These are phyloP conservation scores for Bubo bubo DNA, from an alignment of 2,113 vertebrate genomes.

Conservation along the genomic window DNA sequence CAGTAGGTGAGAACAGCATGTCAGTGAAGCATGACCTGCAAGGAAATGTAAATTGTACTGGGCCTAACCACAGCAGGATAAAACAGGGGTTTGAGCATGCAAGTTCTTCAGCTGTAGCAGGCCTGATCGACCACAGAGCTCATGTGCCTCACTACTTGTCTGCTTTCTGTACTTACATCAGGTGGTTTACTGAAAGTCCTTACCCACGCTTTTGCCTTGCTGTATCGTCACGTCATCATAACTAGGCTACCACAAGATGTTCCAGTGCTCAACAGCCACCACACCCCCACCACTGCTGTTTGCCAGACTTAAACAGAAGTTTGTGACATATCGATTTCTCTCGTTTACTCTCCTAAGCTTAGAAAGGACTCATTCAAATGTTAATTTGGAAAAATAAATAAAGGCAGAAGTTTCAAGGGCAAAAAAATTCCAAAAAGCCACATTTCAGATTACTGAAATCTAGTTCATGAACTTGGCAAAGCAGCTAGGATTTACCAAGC, in stretches of 20 bases:
- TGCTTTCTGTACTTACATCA: not conserved
- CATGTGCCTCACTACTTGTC: not conserved
- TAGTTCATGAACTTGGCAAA: not conserved
- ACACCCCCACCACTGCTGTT: not conserved
- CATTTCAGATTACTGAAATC: not conserved
- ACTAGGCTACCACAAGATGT: not conserved
- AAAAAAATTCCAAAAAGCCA: conserved; percentile 3
- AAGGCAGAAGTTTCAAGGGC: conserved; percentile 31
- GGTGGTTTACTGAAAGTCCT: not conserved
- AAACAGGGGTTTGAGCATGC: not conserved
- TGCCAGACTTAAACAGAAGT: conserved; percentile 16
- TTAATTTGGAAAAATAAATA: conserved; percentile 48
- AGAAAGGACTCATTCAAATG: not conserved
- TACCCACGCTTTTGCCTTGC: not conserved
- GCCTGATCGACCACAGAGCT: not conserved
- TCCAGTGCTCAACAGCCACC: not conserved
- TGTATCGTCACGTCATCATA: not conserved
- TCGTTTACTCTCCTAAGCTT: conserved; percentile 14
- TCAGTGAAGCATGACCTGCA: not conserved
- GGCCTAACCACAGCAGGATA: not conserved
- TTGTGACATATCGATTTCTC: conserved; percentile 1
- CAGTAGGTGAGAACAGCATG: not conserved
- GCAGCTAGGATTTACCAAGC: not conserved
- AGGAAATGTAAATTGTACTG: not conserved
- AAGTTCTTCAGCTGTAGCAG: not conserved